Evolutionary conservation across 2,797 vertebrate species (phyloP), one percentile per base, ranked within the genome.

Genomic region (Diceros bicornis): DNA sequence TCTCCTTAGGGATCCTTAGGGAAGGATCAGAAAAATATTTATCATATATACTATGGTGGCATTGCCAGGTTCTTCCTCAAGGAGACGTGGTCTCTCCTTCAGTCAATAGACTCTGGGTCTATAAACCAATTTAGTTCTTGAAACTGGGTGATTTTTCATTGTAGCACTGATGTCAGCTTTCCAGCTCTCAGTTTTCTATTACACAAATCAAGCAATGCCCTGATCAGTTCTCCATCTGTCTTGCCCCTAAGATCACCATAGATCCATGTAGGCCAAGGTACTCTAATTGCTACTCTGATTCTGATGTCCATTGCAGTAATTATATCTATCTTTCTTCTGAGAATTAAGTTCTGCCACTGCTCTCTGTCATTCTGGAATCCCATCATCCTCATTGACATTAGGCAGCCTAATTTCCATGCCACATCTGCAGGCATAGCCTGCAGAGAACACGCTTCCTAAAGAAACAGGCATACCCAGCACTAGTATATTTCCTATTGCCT

Each of bases 381-480:
- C 16, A 25, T 86, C 44, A 57, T 44, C 50, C 59, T 64, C 66
- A n/a, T 55, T 78, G 44, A 62, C 79, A 92, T 78, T 68, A 97
- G 69, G 37, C 64, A 89, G 41, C 4, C 64, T 92, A 95, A 97
- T 37, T 71, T 92, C 37, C n/a, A 85, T 21, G 16, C 34, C 16
- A 29, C 77, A 82, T 94, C 25, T 89, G 17, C 50, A 88, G 29
- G 47, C 7, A 41, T 59, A 27, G 12, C 34, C 66, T 84, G 57
- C 23, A 95, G 62, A 94, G 50, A 97, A 91, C 17, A 88, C 29
- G 41, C 29, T 81, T 94, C 69, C 62, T 84, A 52, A 93, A 87
- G 81, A 83, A 87, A 94, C 10, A 41, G 71, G 21, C 27, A 2
- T 34, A 69, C 6, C 37, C 25, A 34, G 72, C 14, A 52, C 66